A percentile compares a stretch with the other conserved stretches of the same genome.
Evolutionary conservation across 1,140 invertebrate genomes (phyloP).

Genomic region (Zaprionus davidi): DNA sequence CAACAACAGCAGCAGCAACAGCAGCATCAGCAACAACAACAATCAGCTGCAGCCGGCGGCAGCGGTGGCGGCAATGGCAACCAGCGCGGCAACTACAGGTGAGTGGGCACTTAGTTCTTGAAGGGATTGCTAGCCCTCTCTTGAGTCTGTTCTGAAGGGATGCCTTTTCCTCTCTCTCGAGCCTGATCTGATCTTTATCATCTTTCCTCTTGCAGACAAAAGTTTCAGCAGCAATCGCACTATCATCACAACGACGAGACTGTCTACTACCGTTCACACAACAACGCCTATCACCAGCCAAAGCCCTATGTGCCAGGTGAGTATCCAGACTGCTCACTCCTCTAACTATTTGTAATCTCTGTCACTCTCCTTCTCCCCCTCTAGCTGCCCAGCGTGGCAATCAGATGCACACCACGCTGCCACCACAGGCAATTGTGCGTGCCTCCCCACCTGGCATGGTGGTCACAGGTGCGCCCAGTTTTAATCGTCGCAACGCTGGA

Average conservation of each 20-base stretch:
- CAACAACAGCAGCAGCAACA: conserved; percentile 47
- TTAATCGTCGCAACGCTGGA: conserved; percentile 73
- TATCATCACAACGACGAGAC: conserved; percentile 83
- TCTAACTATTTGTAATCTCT: background rate
- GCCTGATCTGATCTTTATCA: background rate
- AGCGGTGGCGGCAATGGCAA: conserved; percentile 63
- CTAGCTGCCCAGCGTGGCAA: conserved; percentile 77
- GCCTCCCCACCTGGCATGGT: conserved; percentile 77
- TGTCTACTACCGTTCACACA: conserved; percentile 83
- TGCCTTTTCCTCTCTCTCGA: too few species aligned
- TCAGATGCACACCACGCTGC: conserved; percentile 77
- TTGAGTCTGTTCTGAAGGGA: too few species aligned
- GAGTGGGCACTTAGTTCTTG: background rate
- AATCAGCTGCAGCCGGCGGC: conserved; percentile 50
- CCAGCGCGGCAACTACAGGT: conserved; percentile 77
- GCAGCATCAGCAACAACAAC: conserved; percentile 12
- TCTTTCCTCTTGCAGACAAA: conserved; percentile 56
- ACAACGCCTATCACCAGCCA: conserved; percentile 80
- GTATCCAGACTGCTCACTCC: background rate
- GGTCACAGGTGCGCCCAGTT: conserved; percentile 72
- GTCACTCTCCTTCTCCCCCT: background rate
- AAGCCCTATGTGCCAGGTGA: conserved; percentile 84
- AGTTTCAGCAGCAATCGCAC: conserved; percentile 82
- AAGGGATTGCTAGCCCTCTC: too few species aligned
- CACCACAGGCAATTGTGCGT: conserved; percentile 74